Percentiles rank a stretch among this genome's conserved stretches.
Conservation (phyloP, 1,140 invertebrate genomes). For the Rhopalosiphum maidis region DNA sequence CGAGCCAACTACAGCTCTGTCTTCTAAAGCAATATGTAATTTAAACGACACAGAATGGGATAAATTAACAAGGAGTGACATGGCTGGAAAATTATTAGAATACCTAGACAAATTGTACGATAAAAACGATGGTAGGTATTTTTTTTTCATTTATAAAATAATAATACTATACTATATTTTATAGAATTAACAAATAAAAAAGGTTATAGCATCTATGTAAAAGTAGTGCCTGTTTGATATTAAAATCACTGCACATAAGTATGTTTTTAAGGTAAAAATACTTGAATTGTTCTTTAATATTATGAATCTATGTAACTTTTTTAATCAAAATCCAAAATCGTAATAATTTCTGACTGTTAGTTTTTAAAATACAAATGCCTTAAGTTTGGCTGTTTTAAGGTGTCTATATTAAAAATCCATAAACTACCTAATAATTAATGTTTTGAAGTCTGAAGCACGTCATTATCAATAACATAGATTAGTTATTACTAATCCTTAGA, state of each 20-base stretch:
- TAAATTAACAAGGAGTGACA: slow-evolving; percentile 57
- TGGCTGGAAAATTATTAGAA: slow-evolving; percentile 57
- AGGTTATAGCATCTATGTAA: background rate
- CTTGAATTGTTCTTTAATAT: slow-evolving; percentile 25
- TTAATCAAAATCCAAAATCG: slow-evolving; percentile 26
- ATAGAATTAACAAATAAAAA: background rate
- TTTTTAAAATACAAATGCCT: slow-evolving; percentile 29
- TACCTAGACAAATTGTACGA: slow-evolving; percentile 53
- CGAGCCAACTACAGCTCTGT: slow-evolving; percentile 22
- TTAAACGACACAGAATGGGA: slow-evolving; percentile 52
- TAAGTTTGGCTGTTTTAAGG: slow-evolving; percentile 40
- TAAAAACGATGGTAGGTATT: slow-evolving; percentile 51
- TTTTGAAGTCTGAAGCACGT: slow-evolving; percentile 49
- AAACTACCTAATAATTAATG: slow-evolving; percentile 8
- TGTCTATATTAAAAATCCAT: slow-evolving; percentile 37
- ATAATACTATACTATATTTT: background rate
- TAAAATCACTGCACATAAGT: slow-evolving; percentile 26
- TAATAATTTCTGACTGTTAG: slow-evolving; percentile 13
- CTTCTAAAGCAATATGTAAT: slow-evolving; percentile 47
- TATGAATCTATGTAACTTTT: slow-evolving; percentile 6
- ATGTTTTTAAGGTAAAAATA: slow-evolving; percentile 12
- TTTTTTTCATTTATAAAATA: background rate
- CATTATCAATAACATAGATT: slow-evolving; percentile 53
- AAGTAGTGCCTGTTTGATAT: background rate
- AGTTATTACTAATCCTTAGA: slow-evolving; percentile 44